Evolutionary conservation across 2,797 vertebrate genomes (phyloP), one percentile per base, ranked within the genome.

Genomic region (Psittacula derbiana): DNA sequence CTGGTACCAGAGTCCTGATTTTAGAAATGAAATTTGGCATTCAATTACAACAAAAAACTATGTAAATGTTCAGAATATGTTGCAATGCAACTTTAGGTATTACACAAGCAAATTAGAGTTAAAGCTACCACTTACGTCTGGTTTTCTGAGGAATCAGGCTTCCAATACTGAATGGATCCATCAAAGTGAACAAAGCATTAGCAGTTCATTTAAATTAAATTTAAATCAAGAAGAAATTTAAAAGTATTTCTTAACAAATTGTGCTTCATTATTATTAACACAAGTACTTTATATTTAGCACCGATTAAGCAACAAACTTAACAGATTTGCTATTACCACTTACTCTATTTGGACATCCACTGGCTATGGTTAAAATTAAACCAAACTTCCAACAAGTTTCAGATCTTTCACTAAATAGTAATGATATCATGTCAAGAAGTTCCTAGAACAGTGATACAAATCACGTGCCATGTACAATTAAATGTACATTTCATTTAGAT

Each of bases 401-500:
- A 84, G 44, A 76, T 67, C 18, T 86, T 94, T 84, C 84, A 38
- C 60, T 71, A 86, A 91, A 92, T 21, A 86, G 40, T n/a, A 84
- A 88, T 72, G 66, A 60, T 79, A 92, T 12, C 17, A 73, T 49
- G 55, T 79, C 40, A 94, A 94, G 69, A 88, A 86, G 92, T 60
- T 73, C 46, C 33, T 79, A 86, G 58, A 79, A 49, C 13, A 71
- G 7, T 55, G 17, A 10, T 81, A 82, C 84, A 93, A 94, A 94
- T 91, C 18, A 76, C 49, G 79, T 70, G 36, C 40, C 73, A 81
- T 15, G 7, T 88, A 47, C 55, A 91, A 90, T 88, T 88, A 91
- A 81, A 24, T 40, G 64, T 43, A 79, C 47, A 76, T 92, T 90
- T 96, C 5, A 76, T 94, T 94, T 82, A 41, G 28, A 57, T 94